Percentiles rank a stretch among this genome's conserved stretches.
These are phyloP conservation scores for Takifugu flavidus DNA, from an alignment of 2,113 vertebrate genomes.

Conservation along the genomic window DNA sequence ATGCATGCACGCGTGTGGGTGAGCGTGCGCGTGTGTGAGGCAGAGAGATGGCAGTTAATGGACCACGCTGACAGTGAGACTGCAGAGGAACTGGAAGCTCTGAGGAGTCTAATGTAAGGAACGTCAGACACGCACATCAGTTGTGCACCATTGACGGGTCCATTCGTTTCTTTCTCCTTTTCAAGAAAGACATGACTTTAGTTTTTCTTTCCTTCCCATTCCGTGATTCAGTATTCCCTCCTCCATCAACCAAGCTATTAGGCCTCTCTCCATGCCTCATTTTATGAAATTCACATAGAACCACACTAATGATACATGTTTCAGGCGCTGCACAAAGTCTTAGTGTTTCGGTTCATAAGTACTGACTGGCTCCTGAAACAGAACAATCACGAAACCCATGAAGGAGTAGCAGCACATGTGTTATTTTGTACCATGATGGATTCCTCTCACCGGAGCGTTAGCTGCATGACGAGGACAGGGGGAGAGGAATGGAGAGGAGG, in stretches of 20 bases:
- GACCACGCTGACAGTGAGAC: too few species aligned
- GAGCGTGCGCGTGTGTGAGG: not conserved
- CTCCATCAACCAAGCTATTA: too few species aligned
- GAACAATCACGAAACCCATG: constrained; percentile 31
- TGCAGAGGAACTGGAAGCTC: constrained; percentile 1
- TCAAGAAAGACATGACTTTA: too few species aligned
- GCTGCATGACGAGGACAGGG: constrained; percentile 43
- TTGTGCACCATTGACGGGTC: not conserved
- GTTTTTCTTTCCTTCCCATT: too few species aligned
- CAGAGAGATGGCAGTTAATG: too few species aligned
- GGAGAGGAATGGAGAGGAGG: constrained; percentile 51
- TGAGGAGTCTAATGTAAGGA: not conserved
- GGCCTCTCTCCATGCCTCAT: too few species aligned
- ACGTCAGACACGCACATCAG: not conserved
- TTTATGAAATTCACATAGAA: too few species aligned
- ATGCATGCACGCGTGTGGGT: not conserved
- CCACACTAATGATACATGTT: too few species aligned
- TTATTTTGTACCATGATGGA: constrained; percentile 66
- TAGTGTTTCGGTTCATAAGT: too few species aligned
- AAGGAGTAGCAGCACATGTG: constrained; percentile 65
- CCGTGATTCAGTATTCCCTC: too few species aligned
- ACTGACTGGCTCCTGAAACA: constrained; percentile 2
- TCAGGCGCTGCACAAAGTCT: too few species aligned
- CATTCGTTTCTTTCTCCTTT: not conserved
- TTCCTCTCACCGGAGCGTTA: constrained; percentile 57